A percentile compares a stretch with the other conserved stretches of the same genome.
Evolutionary conservation across 2,797 vertebrate genomes (phyloP).

Genomic region (Australoheros facetus): DNA sequence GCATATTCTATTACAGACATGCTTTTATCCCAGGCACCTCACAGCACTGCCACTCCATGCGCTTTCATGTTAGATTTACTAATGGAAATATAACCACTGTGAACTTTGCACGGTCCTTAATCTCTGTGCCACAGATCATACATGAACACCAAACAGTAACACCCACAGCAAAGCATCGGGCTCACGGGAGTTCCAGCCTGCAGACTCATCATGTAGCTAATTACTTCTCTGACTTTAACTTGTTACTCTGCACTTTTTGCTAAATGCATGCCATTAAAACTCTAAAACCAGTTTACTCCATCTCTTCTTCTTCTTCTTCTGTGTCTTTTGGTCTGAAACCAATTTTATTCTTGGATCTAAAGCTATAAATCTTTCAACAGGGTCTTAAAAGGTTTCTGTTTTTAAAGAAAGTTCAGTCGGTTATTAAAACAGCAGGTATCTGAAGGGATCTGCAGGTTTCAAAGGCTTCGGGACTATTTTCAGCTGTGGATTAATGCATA

Average conservation of each 20-base stretch:
- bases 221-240: neutral
- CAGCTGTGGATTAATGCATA: neutral
- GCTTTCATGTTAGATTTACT: slow-evolving; percentile 8
- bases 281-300: too few species aligned
- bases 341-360: neutral
- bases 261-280: neutral
- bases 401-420: neutral
- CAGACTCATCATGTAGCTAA: neutral
- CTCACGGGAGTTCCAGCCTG: neutral
- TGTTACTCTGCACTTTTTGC: neutral
- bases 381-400: neutral
- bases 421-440: neutral
- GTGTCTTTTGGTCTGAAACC: neutral
- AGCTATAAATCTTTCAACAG: neutral
- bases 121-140: neutral
- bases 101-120: neutral
- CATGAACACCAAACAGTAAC: neutral
- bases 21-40: slow-evolving; percentile 10
- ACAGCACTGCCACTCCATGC: neutral
- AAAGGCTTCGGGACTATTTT: neutral
- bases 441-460: neutral
- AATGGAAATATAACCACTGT: neutral
- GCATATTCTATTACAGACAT: neutral
- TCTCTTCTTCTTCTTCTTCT: neutral
- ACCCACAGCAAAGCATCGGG: neutral